These are phyloP conservation scores for Nasonia oneida DNA, from an alignment of 2,888 invertebrate species.

Conservation along the genomic window DNA sequence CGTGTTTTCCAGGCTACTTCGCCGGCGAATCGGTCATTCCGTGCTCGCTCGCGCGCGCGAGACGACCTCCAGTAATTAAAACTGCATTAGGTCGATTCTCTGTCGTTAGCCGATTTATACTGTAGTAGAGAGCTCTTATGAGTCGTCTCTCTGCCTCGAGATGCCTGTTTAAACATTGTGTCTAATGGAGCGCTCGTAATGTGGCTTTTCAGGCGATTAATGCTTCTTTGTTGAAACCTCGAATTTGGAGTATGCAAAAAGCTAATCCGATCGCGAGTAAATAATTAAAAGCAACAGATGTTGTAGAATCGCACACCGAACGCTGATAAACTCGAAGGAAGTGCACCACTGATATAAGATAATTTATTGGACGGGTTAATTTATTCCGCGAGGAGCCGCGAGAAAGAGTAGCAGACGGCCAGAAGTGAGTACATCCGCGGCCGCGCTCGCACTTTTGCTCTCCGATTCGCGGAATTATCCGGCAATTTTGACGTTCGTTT, in stretches of 20 bases:
- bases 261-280: conserved; percentile 7
- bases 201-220: not conserved
- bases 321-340: conserved; percentile 62
- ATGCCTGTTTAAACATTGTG: not conserved
- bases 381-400: conserved; percentile 69
- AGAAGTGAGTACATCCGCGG: conserved; percentile 45
- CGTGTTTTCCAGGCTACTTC: conserved; percentile 60
- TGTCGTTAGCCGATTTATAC: conserved; percentile 50
- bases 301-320: conserved; percentile 32
- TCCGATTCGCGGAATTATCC: conserved; percentile 13
- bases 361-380: conserved; percentile 72
- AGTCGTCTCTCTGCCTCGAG: conserved; percentile 8
- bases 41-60: not conserved
- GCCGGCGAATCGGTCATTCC: conserved; percentile 41
- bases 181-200: not conserved
- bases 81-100: conserved; percentile 51
- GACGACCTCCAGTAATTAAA: conserved; percentile 51
- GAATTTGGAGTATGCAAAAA: not conserved
- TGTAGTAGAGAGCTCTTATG: conserved; percentile 17
- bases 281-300: conserved; percentile 1
- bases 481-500: conserved; percentile 44
- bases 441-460: conserved; percentile 22
- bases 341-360: conserved; percentile 68
- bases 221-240: too few species aligned
- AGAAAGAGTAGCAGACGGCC: conserved; percentile 39